Evolutionary conservation across 2,113 vertebrate genomes (phyloP).

Genomic region (Mus spicilegus): DNA sequence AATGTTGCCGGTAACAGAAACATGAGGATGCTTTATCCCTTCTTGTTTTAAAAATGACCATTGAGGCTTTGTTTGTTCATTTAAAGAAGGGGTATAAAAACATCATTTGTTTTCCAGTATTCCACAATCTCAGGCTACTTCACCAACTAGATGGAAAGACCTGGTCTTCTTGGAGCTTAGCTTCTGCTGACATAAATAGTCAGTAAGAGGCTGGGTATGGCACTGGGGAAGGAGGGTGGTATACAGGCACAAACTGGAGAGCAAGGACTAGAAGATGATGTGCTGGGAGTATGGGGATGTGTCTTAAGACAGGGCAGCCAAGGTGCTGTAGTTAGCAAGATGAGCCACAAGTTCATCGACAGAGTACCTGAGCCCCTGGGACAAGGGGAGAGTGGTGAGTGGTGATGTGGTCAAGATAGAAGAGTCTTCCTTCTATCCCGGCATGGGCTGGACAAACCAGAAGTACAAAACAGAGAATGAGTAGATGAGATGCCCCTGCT

Average conservation of each 20-base stretch:
- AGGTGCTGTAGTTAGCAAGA: not conserved
- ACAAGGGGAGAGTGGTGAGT: not conserved
- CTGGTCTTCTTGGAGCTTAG: not conserved
- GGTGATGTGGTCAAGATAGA: accelerated
- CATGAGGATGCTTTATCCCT: not conserved
- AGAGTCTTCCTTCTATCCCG: not conserved
- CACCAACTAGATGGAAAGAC: not conserved
- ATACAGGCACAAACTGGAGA: not conserved
- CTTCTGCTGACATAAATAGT: not conserved
- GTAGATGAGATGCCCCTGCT: accelerated
- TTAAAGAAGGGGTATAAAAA: not conserved
- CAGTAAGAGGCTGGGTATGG: not conserved
- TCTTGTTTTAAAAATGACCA: slow-evolving; percentile 24
- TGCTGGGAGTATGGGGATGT: no score
- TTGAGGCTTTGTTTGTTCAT: not conserved
- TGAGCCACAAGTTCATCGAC: accelerated
- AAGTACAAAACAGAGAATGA: not conserved
- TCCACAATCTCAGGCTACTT: accelerated
- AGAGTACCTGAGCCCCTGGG: accelerated
- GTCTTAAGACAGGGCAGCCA: not conserved
- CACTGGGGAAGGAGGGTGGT: not conserved
- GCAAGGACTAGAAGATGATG: not conserved
- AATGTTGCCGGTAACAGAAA: not conserved
- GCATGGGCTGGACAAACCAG: not conserved
- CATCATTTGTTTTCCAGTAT: not conserved